Evolutionary conservation across 2,113 vertebrate genomes (phyloP), one percentile per base, ranked within the genome.

Genomic region (Coreoperca whiteheadi): DNA sequence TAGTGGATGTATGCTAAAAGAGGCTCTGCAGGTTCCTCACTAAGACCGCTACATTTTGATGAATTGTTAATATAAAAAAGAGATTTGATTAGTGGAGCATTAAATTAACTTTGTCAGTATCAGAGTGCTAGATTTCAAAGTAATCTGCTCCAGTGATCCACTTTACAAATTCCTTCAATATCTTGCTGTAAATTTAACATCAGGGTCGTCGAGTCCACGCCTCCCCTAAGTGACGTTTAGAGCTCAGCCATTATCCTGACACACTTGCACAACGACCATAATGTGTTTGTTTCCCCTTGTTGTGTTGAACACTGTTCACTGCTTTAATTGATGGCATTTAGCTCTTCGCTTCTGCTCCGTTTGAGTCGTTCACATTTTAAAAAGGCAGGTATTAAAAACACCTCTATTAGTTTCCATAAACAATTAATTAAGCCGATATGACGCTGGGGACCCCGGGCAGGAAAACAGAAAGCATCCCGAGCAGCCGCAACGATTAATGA

Each of bases 311-410:
- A 6, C 39, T 11, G 53, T 34, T 85, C 60, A 2, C 23, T 0
- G 56, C 39, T 73, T 78, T 86, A 91, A 90, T 82, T 79, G 82
- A 75, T 88, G 86, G 83, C 84, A 91, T 91, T 92, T 86, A 88
- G 71, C 72, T 68, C 57, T 71, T 54, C 1, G 68, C 71, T 66
- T 64, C 71, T 37, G 41, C 84, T 79, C 65, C 48, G 23, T 79
- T 82, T 78, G 80, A 83, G 87, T 84, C 75, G 70, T 77, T 87
- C 75, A 57, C 74, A 61, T 82, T 80, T 89, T 86, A 78, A 92
- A 61, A 92, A 87, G 84, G 82, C 81, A 83, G 74, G 75, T 76
- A 91, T 90, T 88, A 89, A 87, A 88, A 81, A 83, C 83, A 83
- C 69, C 73, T 82, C 83, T 51, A 81, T 84, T 86, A 84, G 79